Base-by-base conservation (phyloP, 2,888 invertebrate species). In the Dolichomitus sp. region DNA sequence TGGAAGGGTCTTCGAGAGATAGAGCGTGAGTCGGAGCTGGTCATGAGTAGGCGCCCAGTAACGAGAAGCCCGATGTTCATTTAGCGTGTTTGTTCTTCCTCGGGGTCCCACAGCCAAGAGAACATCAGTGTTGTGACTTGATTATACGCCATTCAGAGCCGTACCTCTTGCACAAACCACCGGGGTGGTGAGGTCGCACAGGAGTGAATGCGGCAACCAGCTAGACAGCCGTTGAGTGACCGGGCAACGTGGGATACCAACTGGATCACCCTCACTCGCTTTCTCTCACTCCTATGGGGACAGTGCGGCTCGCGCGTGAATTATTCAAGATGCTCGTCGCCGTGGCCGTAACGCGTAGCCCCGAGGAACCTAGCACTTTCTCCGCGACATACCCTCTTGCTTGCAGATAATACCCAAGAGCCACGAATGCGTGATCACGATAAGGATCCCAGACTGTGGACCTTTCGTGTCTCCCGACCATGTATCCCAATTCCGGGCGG, bases 81-180 rank as follows among this genome's bases (percentile, higher is more conserved):
- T 93, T 93, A 88, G 91, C 88, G 88, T 92, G 92, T 93, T 93
- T 93, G 93, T 93, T 92, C 93, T 91, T 91, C 90, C 88, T 87
- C 83, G 84, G 69, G 61, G 82, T 88, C 89, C 90, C 89, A 88
- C 80, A 86, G 89, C 88, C 89, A 87, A 85, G 77, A 80, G 80
- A 85, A 87, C 91, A 90, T 91, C 91, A 90, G 90, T 90, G 92
- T 91, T 91, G 91, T 90, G 92, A 93, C 93, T 93, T 93, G 93
- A 93, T 93, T 93, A 93, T 92, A 91, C 91, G 90, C 92, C 89
- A 93, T 93, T 93, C 93, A 93, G 90, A 91, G 88, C 40, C 86
- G 90, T 90, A 90, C 91, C 92, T 89, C 91, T 89, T 89, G 89
- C 89, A 88, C 88, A 89, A 91, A 91, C 90, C 89, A 88, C 88